Evolutionary conservation across 2,113 vertebrate genomes (phyloP), one percentile per base, ranked within the genome.

Genomic region (Mastomys coucha): DNA sequence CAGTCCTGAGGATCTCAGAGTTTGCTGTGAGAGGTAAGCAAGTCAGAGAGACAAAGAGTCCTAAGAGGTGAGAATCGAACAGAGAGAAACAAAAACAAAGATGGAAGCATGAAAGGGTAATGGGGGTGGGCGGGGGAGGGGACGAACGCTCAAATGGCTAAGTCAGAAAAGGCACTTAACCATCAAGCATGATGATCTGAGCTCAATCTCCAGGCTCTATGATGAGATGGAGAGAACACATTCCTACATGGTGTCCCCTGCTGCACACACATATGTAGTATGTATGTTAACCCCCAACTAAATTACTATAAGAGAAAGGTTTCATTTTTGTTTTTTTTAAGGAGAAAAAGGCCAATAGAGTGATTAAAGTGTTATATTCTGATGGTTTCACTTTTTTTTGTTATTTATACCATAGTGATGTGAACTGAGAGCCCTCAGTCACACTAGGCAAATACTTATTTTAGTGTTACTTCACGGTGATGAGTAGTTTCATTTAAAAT

Each of bases 401-500:
- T 53, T 63, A 24, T n/a, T 36, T 33, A 33, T 31, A 63, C 9
- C 60, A 39, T 10, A 45, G 58, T 14, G 17, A 65, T 45, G 91
- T 58, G n/a, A 77, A 58, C 28, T 36, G 10, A 69, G 5, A 49
- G 28, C 4, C 6, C 49, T 85, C 49, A 39, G 3, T 19, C n/a
- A 58, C 28, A 4, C 0, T 70, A 49, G 24, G 0, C 6, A 77
- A 33, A 26, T 86, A 26, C n/a, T 77, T 10, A 76, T 12, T 96
- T 97, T 94, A 67, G 28, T 94, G 42, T 91, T 96, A 69, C 7
- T 94, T 81, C 49, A 36, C 31, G 82, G 19, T 82, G 31, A 88
- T 58, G 91, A 94, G 75, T 82, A 88, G n/a, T 17, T 95, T 94
- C 1, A 86, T 84, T 93, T 95, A 70, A 95, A 96, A 95, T 26